Evolutionary conservation across 2,113 vertebrate species (phyloP).

Genomic region (Hylia prasina): DNA sequence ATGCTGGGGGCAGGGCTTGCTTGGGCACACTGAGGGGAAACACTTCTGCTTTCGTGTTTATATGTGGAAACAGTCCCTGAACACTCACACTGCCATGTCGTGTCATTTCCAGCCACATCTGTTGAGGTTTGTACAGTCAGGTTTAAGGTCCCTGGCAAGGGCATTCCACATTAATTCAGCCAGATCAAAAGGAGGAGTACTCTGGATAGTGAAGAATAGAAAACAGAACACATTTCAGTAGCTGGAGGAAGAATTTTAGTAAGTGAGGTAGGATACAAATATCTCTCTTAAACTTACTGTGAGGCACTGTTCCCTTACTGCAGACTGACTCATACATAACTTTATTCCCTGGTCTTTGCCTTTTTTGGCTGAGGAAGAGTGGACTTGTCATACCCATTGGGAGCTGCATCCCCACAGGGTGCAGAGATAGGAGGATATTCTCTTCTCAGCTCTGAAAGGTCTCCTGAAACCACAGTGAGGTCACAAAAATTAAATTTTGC

Average conservation of each 20-base stretch:
- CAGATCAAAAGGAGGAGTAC: neutral
- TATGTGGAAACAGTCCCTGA: neutral
- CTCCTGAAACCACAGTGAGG: neutral
- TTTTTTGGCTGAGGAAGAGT: neutral
- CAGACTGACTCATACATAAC: neutral
- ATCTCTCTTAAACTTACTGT: neutral
- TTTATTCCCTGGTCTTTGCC: neutral
- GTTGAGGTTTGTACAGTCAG: neutral
- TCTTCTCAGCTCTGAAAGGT: neutral
- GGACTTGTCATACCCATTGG: neutral
- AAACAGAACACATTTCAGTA: neutral
- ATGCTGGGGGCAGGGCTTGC: neutral
- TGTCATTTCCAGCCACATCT: neutral
- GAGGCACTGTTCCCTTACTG: neutral
- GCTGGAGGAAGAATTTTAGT: neutral
- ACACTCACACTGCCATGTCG: neutral
- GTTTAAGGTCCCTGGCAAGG: neutral
- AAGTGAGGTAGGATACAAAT: neutral
- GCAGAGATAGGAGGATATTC: neutral
- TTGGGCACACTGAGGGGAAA: neutral
- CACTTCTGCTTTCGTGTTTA: neutral
- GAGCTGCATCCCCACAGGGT: neutral
- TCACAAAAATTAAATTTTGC: neutral
- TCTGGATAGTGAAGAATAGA: neutral
- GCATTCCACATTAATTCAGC: neutral